Base-by-base conservation (phyloP, 2,113 vertebrate genomes). In the Peucedramus taeniatus region DNA sequence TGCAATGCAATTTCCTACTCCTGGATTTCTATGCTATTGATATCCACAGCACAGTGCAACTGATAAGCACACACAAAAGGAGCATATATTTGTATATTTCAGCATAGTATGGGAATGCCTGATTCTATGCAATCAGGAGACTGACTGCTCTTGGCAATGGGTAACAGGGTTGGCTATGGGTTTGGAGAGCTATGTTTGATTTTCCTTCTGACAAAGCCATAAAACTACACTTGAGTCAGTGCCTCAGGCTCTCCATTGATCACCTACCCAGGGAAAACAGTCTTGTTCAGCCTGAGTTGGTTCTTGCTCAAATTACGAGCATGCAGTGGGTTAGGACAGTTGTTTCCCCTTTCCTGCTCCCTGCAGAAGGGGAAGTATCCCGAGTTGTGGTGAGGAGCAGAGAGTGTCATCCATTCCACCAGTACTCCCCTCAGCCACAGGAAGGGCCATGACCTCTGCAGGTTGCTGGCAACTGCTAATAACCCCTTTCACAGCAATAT, bases 331-430 rank as follows among this genome's bases (percentile, higher is more conserved):
- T 3, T 56, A 13, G 39, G 30, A 15, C 42, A 42, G 8, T 21
- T 23, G 12, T 49, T 80, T 61, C 17, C 18, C 26, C 68, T 74
- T 61, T 68, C 15, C 44, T 40, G 15, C 50, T 61, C 31, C 17
- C 27, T 49, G 40, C 10, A 60, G 70, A 90, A 63, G 24, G 31
- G 18, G 31, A 75, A 45, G n/a, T 23, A 49, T 23, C 23, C 31
- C 6, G 5, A 37, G 24, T 10, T 0, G 0, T 15, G 28, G 47
- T 20, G 37, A 69, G 13, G 40, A 56, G 19, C 1, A 33, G 44
- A 37, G 12, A 44, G 6, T 19, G 64, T 21, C 39, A 6, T n/a
- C 37, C 28, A 37, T 60, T 21, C n/a, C 28, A 15, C 5, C 14
- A 35, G 33, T 33, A 10, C 24, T 53, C 9, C 13, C 13, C 45